phyloP scores from a whole-genome alignment of 2,797 vertebrate species.

The Danio choprae region DNA sequence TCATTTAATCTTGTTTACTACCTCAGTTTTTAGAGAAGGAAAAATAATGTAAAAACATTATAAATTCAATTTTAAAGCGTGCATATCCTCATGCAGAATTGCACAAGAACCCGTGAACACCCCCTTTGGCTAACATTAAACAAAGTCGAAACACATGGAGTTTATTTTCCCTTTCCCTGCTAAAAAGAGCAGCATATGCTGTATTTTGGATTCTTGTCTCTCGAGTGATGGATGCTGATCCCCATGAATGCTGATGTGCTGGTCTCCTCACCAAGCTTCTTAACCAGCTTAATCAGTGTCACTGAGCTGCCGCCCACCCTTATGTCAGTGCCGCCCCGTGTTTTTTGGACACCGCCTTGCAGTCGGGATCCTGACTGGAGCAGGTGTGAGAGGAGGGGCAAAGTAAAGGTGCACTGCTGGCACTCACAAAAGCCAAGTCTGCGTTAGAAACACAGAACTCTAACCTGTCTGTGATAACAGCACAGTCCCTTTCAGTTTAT shows the following conservation, averaged over 20 bases:
- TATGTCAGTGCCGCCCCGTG: constrained; percentile 8
- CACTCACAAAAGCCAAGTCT: neutral
- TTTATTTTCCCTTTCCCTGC: neutral
- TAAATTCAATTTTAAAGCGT: neutral
- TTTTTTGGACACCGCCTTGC: constrained; percentile 7
- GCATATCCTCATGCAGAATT: neutral
- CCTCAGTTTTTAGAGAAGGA: too few species aligned
- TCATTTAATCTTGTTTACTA: too few species aligned
- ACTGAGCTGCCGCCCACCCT: constrained; percentile 5
- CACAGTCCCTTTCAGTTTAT: neutral
- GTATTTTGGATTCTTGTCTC: constrained; percentile 18
- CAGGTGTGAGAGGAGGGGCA: constrained; percentile 25
- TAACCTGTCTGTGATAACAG: neutral
- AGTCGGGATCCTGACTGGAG: constrained; percentile 1
- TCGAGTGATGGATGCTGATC: constrained; percentile 17
- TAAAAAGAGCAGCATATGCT: constrained; percentile 13
- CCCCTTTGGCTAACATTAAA: neutral
- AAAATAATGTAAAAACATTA: neutral
- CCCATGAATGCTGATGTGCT: constrained; percentile 16
- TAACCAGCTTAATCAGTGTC: constrained; percentile 6
- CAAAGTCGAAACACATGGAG: neutral
- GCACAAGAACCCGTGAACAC: neutral
- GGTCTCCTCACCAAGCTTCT: constrained; percentile 26
- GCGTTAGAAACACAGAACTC: neutral
- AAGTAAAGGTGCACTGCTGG: constrained; percentile 1